phyloP scores from a whole-genome alignment of 2,888 invertebrate species.

The Corbicula japonica region DNA sequence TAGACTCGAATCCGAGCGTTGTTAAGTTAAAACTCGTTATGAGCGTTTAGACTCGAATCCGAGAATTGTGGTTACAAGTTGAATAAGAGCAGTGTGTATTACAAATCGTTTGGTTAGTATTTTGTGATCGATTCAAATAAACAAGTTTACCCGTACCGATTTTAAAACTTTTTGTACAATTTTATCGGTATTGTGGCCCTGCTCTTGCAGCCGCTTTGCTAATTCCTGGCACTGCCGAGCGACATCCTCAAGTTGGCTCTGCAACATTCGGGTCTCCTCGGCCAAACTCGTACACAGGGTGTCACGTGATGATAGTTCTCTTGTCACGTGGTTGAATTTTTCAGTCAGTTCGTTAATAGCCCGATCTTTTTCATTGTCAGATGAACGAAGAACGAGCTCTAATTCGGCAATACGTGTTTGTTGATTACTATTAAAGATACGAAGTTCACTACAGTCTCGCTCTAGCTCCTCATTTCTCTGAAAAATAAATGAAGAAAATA shows the following conservation, averaged over 20 bases:
- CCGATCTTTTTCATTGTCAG: slow-evolving; percentile 73
- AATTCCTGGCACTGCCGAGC: slow-evolving; percentile 74
- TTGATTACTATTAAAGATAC: slow-evolving; percentile 18
- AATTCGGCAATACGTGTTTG: slow-evolving; percentile 45
- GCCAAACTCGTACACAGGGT: slow-evolving; percentile 61
- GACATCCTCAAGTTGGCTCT: slow-evolving; percentile 72
- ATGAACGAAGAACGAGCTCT: slow-evolving; percentile 67
- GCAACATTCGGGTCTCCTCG: slow-evolving; percentile 67
- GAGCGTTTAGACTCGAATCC: too few relatives aligned
- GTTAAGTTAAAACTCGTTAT: too few relatives aligned
- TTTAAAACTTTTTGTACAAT: slow-evolving; percentile 20
- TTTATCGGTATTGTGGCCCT: slow-evolving; percentile 37
- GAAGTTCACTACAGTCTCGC: slow-evolving; percentile 11
- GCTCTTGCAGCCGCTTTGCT: slow-evolving; percentile 65
- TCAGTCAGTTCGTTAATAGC: slow-evolving; percentile 66
- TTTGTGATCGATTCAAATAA: too few relatives aligned
- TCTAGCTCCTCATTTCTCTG: slow-evolving; percentile 21
- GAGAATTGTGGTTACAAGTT: too few relatives aligned
- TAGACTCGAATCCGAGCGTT: too few relatives aligned
- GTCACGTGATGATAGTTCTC: slow-evolving; percentile 63
- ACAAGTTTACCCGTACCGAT: too few relatives aligned
- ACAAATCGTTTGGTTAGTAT: too few relatives aligned
- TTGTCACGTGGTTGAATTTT: slow-evolving; percentile 57
- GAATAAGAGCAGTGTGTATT: too few relatives aligned
- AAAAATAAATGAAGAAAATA: slow-evolving; percentile 9